These are phyloP conservation scores for Pheosia tremula DNA, from an alignment of 2,888 invertebrate genomes.

Conservation along the genomic window DNA sequence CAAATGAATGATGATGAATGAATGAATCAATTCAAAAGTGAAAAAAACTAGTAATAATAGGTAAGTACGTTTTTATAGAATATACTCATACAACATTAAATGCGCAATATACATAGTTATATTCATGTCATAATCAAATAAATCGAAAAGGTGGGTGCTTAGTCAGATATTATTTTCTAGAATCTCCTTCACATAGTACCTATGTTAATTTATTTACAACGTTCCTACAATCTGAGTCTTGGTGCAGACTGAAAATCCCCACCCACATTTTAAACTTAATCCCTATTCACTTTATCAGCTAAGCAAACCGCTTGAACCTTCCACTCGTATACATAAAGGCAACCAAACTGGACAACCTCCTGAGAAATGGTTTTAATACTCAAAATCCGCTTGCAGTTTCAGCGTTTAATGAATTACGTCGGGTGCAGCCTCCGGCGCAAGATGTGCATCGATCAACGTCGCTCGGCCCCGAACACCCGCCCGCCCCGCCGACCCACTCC, in stretches of 20 bases:
- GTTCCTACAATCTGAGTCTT: slow-evolving; percentile 35
- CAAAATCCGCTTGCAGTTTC: slow-evolving; percentile 84
- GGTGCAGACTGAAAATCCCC: slow-evolving; percentile 39
- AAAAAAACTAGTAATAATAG: too few species aligned
- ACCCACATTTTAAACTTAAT: slow-evolving; percentile 59
- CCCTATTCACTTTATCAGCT: slow-evolving; percentile 69
- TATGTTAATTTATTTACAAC: slow-evolving; percentile 46
- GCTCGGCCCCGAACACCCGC: slow-evolving; percentile 57
- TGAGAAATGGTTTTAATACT: slow-evolving; percentile 84
- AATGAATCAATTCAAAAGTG: too few species aligned
- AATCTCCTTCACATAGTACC: slow-evolving; percentile 37
- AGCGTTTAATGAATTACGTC: slow-evolving; percentile 84
- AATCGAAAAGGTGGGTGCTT: not conserved
- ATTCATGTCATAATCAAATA: not conserved
- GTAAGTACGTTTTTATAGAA: too few species aligned
- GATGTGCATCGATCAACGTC: slow-evolving; percentile 88
- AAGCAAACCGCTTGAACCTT: slow-evolving; percentile 63
- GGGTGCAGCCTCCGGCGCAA: slow-evolving; percentile 85
- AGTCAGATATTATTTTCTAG: slow-evolving; percentile 36
- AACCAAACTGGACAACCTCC: slow-evolving; percentile 75
- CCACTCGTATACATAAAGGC: slow-evolving; percentile 60
- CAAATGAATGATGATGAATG: too few species aligned
- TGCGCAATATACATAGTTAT: not conserved
- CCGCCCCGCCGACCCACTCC: slow-evolving; percentile 38
- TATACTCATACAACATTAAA: too few species aligned